Conservation (phyloP, 2,113 vertebrate genomes). For the Oophaga pumilio region DNA sequence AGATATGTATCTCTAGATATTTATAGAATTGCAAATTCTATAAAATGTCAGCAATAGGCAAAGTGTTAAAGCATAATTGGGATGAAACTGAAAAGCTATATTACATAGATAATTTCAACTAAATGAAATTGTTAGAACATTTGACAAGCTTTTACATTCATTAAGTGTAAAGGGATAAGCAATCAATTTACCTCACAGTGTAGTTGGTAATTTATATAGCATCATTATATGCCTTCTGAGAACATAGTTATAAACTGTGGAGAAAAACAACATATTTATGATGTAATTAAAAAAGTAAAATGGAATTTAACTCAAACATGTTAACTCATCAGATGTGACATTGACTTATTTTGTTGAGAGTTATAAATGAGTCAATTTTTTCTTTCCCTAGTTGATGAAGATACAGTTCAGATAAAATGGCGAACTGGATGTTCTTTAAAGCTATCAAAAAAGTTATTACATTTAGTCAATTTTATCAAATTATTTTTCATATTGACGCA, state of each 20-base stretch:
- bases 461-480: background rate
- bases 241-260: conserved; percentile 54
- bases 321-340: conserved; percentile 49
- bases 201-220: conserved; percentile 56
- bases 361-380: conserved; percentile 16
- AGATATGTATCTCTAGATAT: background rate
- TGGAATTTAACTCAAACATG: conserved; percentile 53
- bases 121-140: conserved; percentile 58
- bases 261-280: conserved; percentile 59
- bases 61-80: conserved; percentile 53
- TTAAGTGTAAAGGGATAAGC: conserved; percentile 58
- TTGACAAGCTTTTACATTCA: conserved; percentile 59
- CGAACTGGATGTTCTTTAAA: conserved; percentile 4
- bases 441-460: background rate
- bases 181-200: conserved; percentile 57
- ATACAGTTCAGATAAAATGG: conserved; percentile 30
- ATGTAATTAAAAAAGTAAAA: conserved; percentile 59
- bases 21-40: background rate
- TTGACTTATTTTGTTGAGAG: conserved; percentile 14
- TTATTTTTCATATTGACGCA: too few relatives aligned
- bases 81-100: conserved; percentile 50
- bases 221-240: conserved; percentile 56
- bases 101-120: conserved; percentile 54
- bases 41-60: background rate
- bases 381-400: conserved; percentile 29